A percentile compares a stretch with the other conserved stretches of the same genome.
These are phyloP conservation scores for Oreotragus oreotragus DNA, from an alignment of 2,113 vertebrate species.

Conservation along the genomic window DNA sequence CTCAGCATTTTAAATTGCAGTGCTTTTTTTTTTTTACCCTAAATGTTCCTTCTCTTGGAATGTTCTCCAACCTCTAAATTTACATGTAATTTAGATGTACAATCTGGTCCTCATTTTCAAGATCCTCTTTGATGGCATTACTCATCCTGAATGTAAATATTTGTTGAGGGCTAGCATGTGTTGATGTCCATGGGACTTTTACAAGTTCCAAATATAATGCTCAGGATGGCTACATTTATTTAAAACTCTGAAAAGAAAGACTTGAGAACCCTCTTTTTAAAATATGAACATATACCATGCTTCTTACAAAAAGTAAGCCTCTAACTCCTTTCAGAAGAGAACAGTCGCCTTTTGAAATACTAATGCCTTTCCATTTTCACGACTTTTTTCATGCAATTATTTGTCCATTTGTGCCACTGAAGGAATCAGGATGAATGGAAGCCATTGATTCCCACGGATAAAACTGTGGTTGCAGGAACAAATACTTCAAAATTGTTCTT, in stretches of 20 bases:
- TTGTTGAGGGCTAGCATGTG: neutral
- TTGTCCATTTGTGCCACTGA: neutral
- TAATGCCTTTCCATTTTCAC: neutral
- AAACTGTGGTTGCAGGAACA: neutral
- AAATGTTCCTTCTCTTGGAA: neutral
- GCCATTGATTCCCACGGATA: neutral
- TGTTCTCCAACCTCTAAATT: neutral
- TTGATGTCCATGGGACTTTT: neutral
- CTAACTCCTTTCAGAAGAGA: neutral
- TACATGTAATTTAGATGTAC: neutral
- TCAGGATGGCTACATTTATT: neutral
- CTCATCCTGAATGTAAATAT: slow-evolving; percentile 11
- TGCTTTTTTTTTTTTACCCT: neutral
- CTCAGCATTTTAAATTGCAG: neutral
- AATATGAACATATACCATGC: neutral
- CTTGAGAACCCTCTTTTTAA: neutral
- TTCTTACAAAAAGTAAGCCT: neutral
- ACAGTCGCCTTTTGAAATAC: neutral
- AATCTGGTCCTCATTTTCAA: neutral
- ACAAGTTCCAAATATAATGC: neutral
- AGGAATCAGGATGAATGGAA: neutral
- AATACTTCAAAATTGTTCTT: neutral
- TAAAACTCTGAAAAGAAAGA: neutral
- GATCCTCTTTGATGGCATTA: neutral
- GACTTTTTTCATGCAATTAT: neutral